These are phyloP conservation scores for Protomyctophum bolini DNA, from an alignment of 2,113 vertebrate species.

Conservation along the genomic window DNA sequence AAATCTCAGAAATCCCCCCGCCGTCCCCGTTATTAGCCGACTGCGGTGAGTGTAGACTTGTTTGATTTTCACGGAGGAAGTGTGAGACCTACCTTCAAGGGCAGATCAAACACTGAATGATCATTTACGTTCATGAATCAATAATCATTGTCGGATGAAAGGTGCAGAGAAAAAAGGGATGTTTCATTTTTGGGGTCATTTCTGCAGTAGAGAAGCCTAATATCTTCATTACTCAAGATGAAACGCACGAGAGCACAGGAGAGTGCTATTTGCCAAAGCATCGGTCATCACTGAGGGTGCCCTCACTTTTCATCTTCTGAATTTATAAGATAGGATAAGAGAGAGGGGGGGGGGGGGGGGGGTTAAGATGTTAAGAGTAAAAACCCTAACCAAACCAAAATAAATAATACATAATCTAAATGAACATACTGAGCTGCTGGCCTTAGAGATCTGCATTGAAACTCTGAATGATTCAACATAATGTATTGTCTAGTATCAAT, in stretches of 20 bases:
- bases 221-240: slow-evolving; percentile 64
- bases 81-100: slow-evolving; percentile 55
- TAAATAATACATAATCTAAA: no score
- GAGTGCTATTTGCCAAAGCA: slow-evolving; percentile 35
- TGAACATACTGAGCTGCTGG: no score
- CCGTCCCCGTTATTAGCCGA: slow-evolving; percentile 9
- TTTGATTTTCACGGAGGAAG: slow-evolving; percentile 51
- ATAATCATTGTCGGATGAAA: slow-evolving; percentile 67
- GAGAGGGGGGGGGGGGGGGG: no score
- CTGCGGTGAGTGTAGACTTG: slow-evolving; percentile 24
- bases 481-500: no score
- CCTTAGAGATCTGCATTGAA: no score
- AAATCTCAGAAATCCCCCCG: slow-evolving; percentile 22
- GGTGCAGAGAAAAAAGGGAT: slow-evolving; percentile 21
- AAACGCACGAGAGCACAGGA: slow-evolving; percentile 38
- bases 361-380: no score
- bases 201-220: slow-evolving; percentile 52
- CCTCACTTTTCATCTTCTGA: slow-evolving; percentile 44
- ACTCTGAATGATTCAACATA: no score
- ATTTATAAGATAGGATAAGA: slow-evolving; percentile 37
- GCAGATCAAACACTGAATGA: slow-evolving; percentile 58
- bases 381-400: no score
- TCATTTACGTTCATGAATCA: slow-evolving; percentile 74
- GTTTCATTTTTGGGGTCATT: slow-evolving; percentile 62
- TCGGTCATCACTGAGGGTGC: slow-evolving; percentile 44